Percentiles rank a stretch among this genome's conserved stretches.
Conservation (phyloP, 2,888 invertebrate genomes). For the Malacosoma neustria region DNA sequence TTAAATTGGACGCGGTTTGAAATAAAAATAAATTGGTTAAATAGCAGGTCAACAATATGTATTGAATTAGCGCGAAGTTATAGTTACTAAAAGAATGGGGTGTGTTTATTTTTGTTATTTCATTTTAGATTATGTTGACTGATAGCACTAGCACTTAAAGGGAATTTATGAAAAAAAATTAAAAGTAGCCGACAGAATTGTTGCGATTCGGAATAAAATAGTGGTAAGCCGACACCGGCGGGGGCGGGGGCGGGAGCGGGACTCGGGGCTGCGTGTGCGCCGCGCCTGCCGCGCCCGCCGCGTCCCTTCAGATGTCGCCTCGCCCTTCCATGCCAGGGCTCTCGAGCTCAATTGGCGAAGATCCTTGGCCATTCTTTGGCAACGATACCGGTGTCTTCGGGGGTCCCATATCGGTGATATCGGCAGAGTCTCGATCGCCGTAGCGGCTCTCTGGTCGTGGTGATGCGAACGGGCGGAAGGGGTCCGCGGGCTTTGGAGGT, state of each 20-base stretch:
- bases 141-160: too few relatives aligned
- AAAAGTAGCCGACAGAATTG: slow-evolving; percentile 57
- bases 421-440: slow-evolving; percentile 77
- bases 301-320: slow-evolving; percentile 68
- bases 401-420: slow-evolving; percentile 58
- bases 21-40: too few relatives aligned
- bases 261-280: slow-evolving; percentile 41
- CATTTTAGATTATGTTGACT: too few relatives aligned
- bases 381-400: slow-evolving; percentile 49
- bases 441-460: slow-evolving; percentile 77
- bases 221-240: slow-evolving; percentile 60
- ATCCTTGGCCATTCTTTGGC: slow-evolving; percentile 50
- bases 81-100: too few relatives aligned
- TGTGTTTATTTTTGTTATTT: too few relatives aligned
- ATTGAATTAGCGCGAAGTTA: too few relatives aligned
- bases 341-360: slow-evolving; percentile 78
- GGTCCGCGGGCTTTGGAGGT: slow-evolving; percentile 65
- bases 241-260: slow-evolving; percentile 23
- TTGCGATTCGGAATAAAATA: slow-evolving; percentile 63
- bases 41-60: too few relatives aligned
- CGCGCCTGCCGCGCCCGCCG: slow-evolving; percentile 61
- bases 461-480: slow-evolving; percentile 75
- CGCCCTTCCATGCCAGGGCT: slow-evolving; percentile 73
- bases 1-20: too few relatives aligned
- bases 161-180: too few relatives aligned